Evolutionary conservation across 2,797 vertebrate species (phyloP), one percentile per base, ranked within the genome.

Genomic region (Siniperca obscura): DNA sequence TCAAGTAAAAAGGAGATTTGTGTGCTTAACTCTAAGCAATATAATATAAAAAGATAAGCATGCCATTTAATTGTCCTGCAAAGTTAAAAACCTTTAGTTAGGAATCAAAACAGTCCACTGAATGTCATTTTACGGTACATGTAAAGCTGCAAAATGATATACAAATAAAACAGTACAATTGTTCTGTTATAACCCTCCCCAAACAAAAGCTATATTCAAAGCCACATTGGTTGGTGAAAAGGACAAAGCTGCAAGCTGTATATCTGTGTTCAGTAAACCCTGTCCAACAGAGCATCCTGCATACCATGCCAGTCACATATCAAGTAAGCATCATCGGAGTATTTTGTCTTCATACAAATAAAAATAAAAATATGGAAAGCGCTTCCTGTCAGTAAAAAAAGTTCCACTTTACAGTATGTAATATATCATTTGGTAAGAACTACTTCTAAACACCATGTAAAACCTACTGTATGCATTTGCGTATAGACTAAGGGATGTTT

Each of bases 311-410:
- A 46, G 78, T 70, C 68, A n/a, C 40, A 65, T 48, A 66, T 84
- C 66, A 90, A 85, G 80, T 87, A 84, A 84, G 50, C 80, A 71
- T 78, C 36, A 71, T 30, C 76, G 76, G 82, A 89, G 89, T 79
- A 83, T 55, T 12, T 74, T 81, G 34, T 53, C 40, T 75, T 78
- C 25, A 78, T 70, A 88, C 34, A 76, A 70, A 77, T 66, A 11
- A 81, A 75, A 88, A 85, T 25, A 80, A 81, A 70, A 80, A 86
- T 21, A 55, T 78, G 78, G 21, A 87, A 80, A 85, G n/a, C 34
- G 1, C 16, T 60, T 55, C 17, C 22, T 61, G 7, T 38, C 30
- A 67, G 44, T 25, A 81, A 71, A 74, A 65, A 57, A 55, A 64
- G 17, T 64, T 86, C 74, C 34, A 85, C 77, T 74, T 76, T 80